Conservation (phyloP, 1,140 invertebrate genomes). For the Cyclina sinensis region DNA sequence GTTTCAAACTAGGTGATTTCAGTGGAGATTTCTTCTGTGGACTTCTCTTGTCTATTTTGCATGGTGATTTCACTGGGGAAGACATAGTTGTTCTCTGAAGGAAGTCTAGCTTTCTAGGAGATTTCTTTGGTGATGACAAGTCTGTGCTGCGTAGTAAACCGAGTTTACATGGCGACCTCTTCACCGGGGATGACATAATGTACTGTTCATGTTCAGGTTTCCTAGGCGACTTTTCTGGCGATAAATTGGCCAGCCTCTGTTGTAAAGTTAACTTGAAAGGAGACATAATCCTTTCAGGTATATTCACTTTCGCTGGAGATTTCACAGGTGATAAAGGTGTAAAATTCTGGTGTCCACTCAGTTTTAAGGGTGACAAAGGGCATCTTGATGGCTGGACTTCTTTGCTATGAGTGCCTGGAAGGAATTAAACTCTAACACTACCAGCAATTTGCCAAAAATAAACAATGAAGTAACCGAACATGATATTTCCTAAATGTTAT, state of each 20-base stretch:
- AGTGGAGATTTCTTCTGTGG: neutral
- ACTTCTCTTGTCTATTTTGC: neutral
- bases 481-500: too few species aligned
- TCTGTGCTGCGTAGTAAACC: neutral
- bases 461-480: too few species aligned
- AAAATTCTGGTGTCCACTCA: neutral
- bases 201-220: neutral
- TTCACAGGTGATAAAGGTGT: conserved; percentile 32
- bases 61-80: conserved; percentile 2
- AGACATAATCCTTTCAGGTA: neutral
- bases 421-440: too few species aligned
- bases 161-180: conserved; percentile 4
- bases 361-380: conserved; percentile 54
- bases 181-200: neutral
- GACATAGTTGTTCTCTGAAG: neutral
- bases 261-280: conserved; percentile 28
- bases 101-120: neutral
- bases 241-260: neutral
- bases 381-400: neutral
- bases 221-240: conserved; percentile 5
- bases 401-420: neutral
- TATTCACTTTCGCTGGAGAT: conserved; percentile 21
- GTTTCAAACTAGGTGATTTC: conserved; percentile 48
- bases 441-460: too few species aligned
- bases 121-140: conserved; percentile 22